Evolutionary conservation across 2,888 invertebrate species (phyloP), one percentile per base, ranked within the genome.

Genomic region (Heliothis peltigera): DNA sequence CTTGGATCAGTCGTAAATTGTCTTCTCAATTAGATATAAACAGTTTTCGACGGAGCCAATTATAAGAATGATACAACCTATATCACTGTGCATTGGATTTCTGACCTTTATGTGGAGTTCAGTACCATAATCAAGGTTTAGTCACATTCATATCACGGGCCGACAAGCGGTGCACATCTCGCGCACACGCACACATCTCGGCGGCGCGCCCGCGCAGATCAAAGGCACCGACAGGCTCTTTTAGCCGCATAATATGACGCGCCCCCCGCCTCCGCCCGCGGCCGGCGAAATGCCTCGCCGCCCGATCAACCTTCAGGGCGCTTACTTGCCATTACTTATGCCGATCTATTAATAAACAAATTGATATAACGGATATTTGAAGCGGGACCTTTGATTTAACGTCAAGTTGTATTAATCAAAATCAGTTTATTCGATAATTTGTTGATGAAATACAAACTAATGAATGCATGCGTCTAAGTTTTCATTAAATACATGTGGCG

Each of bases 231-330:
- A 94, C 94, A 94, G 92, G 90, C 93, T 95, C 93, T 93, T 95
- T 94, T 94, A 94, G 94, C 94, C 91, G 93, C 93, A 93, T 95
- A 95, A 95, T 95, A 94, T 94, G 94, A 95, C 93, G 93, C 92
- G 92, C 89, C 89, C 91, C 90, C 91, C 88, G 87, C 90, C 90
- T 83, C 88, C 85, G 88, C 90, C 88, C 84, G 85, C 89, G 87
- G 87, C 91, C 92, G 88, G 91, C 92, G 87, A 91, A 91, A 91
- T 91, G 88, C 91, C 90, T 89, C 84, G 80, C 78, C 78, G 81
- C 79, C 75, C 73, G 79, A 75, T 77, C 79, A 79, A 79, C 79
- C 79, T 79, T 70, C 75, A 87, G 91, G 91, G 89, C 91, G 90
- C 92, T 91, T 87, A 90, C 92, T 92, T 90, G 93, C 93, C 91